A percentile compares a stretch with the other conserved stretches of the same genome.
These are phyloP conservation scores for Atrina japonica DNA, from an alignment of 2,888 invertebrate species.

Conservation along the genomic window DNA sequence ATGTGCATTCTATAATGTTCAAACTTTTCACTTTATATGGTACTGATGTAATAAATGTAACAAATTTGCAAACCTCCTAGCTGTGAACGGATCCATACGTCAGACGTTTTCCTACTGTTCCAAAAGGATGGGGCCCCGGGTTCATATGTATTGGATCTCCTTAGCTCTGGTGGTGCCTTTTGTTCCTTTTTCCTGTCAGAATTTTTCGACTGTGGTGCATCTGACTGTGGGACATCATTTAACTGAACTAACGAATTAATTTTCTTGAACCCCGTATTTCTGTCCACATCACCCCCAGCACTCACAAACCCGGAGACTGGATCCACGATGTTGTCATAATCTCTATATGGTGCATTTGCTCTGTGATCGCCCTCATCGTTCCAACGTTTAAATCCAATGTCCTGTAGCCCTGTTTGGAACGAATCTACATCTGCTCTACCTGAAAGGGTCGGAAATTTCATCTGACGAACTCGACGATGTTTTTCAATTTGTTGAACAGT, in stretches of 20 bases:
- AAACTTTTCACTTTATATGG: too few species aligned
- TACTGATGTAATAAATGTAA: too few species aligned
- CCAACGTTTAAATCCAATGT: constrained; percentile 63
- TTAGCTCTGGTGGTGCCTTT: constrained; percentile 71
- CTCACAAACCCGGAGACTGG: constrained; percentile 79
- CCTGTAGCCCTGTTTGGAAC: constrained; percentile 62
- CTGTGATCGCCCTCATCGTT: constrained; percentile 75
- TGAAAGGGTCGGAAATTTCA: constrained; percentile 73
- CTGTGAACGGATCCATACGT: constrained; percentile 72
- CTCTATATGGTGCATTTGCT: constrained; percentile 72
- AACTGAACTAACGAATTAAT: constrained; percentile 73
- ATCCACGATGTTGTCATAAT: constrained; percentile 78
- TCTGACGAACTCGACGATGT: constrained; percentile 70
- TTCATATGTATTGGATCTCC: constrained; percentile 69
- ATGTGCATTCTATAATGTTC: too few species aligned
- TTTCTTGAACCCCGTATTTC: constrained; percentile 71
- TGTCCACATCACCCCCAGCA: constrained; percentile 76
- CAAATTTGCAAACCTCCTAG: constrained; percentile 76
- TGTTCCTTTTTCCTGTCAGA: constrained; percentile 63
- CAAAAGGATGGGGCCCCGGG: constrained; percentile 75
- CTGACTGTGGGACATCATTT: constrained; percentile 71
- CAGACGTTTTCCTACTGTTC: constrained; percentile 75
- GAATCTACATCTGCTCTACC: constrained; percentile 74
- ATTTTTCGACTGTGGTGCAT: constrained; percentile 63
- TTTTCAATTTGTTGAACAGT: constrained; percentile 72